Percentiles rank a stretch among this genome's conserved stretches.
Evolutionary conservation across 1,140 invertebrate genomes (phyloP).

Genomic region (Meloidogyne chitwoodi): DNA sequence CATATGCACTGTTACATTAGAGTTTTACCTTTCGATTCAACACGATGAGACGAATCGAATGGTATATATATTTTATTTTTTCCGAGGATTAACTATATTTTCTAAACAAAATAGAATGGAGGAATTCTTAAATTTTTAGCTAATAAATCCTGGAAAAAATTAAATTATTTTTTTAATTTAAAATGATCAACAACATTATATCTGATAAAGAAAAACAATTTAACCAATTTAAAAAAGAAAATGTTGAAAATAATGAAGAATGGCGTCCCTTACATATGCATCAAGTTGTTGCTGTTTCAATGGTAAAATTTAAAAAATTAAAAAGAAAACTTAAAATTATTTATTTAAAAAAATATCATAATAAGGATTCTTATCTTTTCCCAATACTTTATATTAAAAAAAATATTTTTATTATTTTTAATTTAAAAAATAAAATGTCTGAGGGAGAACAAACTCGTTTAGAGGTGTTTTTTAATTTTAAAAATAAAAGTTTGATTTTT

Average conservation of each 20-base stretch:
- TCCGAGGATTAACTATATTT: too few relatives aligned
- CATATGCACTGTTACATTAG: too few relatives aligned
- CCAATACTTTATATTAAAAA: background rate
- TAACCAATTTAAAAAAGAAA: too few relatives aligned
- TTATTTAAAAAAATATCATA: background rate
- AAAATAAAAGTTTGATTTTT: background rate
- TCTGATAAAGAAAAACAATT: too few relatives aligned
- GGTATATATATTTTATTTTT: too few relatives aligned
- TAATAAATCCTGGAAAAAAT: too few relatives aligned
- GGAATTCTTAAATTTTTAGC: too few relatives aligned
- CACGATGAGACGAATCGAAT: too few relatives aligned
- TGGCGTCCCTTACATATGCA: constrained; percentile 13
- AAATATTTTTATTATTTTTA: background rate
- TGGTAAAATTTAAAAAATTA: constrained; percentile 15
- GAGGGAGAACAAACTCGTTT: background rate
- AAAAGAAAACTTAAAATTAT: constrained; percentile 12
- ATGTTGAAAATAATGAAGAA: background rate
- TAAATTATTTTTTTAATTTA: too few relatives aligned
- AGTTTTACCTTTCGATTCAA: too few relatives aligned
- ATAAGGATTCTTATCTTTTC: background rate
- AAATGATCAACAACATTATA: too few relatives aligned
- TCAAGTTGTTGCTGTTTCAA: constrained; percentile 28
- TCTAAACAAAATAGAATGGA: too few relatives aligned
- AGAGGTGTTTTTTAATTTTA: background rate
- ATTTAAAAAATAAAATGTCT: background rate